Evolutionary conservation across 2,113 vertebrate genomes (phyloP).

Genomic region (Sakesphorus luctuosus): DNA sequence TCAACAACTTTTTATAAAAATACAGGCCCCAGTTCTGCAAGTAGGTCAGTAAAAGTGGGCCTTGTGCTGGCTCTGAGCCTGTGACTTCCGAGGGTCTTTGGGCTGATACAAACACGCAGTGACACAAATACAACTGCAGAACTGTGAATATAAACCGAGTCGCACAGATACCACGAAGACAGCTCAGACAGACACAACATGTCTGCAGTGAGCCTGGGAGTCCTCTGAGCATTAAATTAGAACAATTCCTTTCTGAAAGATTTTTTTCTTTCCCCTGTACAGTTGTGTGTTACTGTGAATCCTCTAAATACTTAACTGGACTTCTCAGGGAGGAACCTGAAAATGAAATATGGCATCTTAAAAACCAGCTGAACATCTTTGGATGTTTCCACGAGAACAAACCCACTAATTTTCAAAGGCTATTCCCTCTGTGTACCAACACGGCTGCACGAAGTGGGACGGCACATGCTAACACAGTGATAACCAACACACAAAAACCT

Average conservation of each 20-base stretch:
- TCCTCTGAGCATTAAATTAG: neutral
- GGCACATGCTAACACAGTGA: neutral
- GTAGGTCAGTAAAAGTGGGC: slow-evolving; percentile 33
- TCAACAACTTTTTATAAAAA: slow-evolving; percentile 23
- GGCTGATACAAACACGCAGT: neutral
- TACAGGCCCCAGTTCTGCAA: slow-evolving; percentile 8
- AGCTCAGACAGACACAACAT: neutral
- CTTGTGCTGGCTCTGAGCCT: neutral
- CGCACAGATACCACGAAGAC: neutral
- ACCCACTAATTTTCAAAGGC: neutral
- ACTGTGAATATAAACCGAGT: neutral
- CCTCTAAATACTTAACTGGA: neutral
- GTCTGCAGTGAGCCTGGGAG: neutral
- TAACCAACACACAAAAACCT: neutral
- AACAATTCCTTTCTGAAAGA: neutral
- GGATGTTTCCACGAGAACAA: neutral
- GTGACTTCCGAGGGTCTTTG: neutral
- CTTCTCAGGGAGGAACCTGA: neutral
- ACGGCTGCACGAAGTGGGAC: neutral
- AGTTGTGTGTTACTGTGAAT: neutral
- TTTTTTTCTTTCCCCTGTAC: neutral
- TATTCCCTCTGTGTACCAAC: neutral
- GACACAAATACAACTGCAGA: neutral
- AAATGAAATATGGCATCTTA: neutral
- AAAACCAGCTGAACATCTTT: neutral